Conservation (phyloP, 2,888 invertebrate species). For the Macaria liturata region DNA sequence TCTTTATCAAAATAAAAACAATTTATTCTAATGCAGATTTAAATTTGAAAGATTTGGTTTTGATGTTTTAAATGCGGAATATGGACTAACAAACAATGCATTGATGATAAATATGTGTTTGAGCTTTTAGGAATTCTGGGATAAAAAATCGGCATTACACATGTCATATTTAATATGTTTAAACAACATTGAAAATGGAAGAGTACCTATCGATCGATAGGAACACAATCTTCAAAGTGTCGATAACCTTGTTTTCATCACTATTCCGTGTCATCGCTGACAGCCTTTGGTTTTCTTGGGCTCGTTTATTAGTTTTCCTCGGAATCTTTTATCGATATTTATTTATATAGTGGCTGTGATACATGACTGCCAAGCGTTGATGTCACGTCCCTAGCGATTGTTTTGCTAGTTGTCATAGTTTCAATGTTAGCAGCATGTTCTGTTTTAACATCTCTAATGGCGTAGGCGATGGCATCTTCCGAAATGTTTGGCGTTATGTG, state of each 20-base stretch:
- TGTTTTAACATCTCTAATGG: conserved; percentile 17
- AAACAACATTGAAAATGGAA: no score
- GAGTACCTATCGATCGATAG: no score
- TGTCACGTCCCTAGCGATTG: conserved; percentile 25
- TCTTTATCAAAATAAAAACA: no score
- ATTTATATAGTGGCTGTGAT: conserved; percentile 10
- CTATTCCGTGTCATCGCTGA: conserved; percentile 9
- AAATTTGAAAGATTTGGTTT: no score
- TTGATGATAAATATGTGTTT: no score
- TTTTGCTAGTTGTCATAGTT: conserved; percentile 32
- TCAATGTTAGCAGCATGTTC: conserved; percentile 25
- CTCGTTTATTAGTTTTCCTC: not conserved
- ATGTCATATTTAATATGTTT: no score
- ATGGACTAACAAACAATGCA: no score
- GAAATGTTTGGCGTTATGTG: conserved; percentile 22
- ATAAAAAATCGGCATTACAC: no score
- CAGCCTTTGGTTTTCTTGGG: not conserved
- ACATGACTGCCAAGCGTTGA: conserved; percentile 30
- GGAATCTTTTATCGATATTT: conserved; percentile 12
- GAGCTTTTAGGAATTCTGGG: no score
- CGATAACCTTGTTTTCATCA: conserved; percentile 13
- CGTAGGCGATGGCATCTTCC: conserved; percentile 22
- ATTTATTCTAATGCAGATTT: no score
- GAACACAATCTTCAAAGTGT: not conserved
- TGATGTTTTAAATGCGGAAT: no score